Evolutionary conservation across 2,113 vertebrate genomes (phyloP), one percentile per base, ranked within the genome.

Genomic region (Seriola dumerili): DNA sequence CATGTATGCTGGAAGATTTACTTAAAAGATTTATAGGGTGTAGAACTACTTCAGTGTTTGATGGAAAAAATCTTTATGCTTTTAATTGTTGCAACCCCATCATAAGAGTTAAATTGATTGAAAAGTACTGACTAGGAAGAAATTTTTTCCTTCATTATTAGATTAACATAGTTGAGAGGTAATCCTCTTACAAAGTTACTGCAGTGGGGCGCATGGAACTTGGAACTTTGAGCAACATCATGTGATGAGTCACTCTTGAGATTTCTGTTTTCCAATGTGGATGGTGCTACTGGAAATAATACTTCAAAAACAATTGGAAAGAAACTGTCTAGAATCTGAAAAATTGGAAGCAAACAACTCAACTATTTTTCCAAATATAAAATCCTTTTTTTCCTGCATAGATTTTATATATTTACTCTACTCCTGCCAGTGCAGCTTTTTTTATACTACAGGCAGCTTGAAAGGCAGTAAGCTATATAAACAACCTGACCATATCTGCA

Each of bases 151-250:
- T 77, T 72, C 25, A 69, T 91, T 91, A 94, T 91, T 89, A 87
- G 92, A 94, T 96, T 92, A 92, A 93, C 93, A 94, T 94, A 85
- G 76, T 88, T 94, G 48, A 76, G 75, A 59, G 80, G 77, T 94
- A 94, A 95, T 95, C 93, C 86, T 89, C 85, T 94, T 95, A 92
- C 23, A 85, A 90, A 91, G 86, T 92, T 89, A 90, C 64, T 72
- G 72, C 75, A 81, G 70, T 48, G 54, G 55, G 61, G 67, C 34
- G 34, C 81, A 78, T 59, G 32, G 38, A 52, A 64, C 65, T 72
- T 84, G 74, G 16, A 82, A 85, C 54, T 80, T 80, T 55, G 40
- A 78, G 50, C 54, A 84, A 55, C 58, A 81, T 85, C 91, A 93
- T 92, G 92, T 94, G 93, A 95, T 68, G 59, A 76, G 40, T 73